Percentiles rank a stretch among this genome's conserved stretches.
Conservation (phyloP, 2,797 vertebrate genomes). For the Fratercula arctica region DNA sequence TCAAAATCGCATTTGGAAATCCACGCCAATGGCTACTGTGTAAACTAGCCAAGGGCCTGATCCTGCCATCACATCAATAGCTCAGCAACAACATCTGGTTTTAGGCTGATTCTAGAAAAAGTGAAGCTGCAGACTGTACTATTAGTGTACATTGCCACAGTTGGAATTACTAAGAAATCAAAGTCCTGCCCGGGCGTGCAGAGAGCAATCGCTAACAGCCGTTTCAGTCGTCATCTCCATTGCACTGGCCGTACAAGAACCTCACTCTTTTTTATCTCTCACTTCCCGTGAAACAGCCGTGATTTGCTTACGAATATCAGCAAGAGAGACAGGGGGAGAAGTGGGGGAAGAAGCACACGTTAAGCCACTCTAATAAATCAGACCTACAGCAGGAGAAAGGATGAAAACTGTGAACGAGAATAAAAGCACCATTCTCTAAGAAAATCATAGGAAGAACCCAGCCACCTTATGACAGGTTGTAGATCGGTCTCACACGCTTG, state of each 20-base stretch:
- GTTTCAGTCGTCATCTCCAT: neutral
- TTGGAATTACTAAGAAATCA: neutral
- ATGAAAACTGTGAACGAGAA: neutral
- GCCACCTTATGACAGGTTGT: accelerated
- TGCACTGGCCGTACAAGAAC: neutral
- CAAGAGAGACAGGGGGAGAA: neutral
- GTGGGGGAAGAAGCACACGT: neutral
- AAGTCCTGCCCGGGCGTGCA: neutral
- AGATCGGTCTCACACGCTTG: neutral
- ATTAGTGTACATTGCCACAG: neutral
- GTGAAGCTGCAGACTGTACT: neutral
- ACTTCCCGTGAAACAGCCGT: neutral
- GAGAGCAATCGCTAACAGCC: neutral
- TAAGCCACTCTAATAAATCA: neutral
- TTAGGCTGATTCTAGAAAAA: neutral
- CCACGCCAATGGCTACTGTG: neutral
- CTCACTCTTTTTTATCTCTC: neutral
- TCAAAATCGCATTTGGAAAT: neutral
- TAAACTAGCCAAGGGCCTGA: neutral
- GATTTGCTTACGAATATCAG: neutral
- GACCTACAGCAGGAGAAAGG: neutral
- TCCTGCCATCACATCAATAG: neutral
- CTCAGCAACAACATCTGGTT: neutral
- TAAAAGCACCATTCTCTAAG: neutral
- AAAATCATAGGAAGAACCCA: neutral